These are phyloP conservation scores for Hippoglossus hippoglossus DNA, from an alignment of 2,797 vertebrate genomes.

Conservation along the genomic window DNA sequence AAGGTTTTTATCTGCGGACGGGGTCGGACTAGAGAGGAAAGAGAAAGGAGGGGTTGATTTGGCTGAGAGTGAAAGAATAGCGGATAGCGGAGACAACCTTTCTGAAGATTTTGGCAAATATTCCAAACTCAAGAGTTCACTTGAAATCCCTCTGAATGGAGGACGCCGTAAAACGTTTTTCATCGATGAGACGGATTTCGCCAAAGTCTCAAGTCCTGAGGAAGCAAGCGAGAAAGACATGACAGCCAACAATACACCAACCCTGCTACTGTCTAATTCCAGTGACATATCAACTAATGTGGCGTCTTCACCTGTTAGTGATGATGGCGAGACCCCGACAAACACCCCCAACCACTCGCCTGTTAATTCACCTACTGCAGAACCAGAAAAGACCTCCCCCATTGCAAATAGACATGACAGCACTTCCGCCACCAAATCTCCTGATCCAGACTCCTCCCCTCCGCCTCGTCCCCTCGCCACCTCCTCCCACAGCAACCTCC, in stretches of 20 bases:
- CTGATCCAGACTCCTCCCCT: background rate
- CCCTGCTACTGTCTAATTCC: background rate
- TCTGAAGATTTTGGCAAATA: constrained; percentile 37
- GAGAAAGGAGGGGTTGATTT: constrained; percentile 18
- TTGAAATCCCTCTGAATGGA: constrained; percentile 44
- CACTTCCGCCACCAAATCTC: background rate
- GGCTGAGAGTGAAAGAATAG: constrained; percentile 23
- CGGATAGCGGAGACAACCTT: accelerated
- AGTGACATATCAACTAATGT: constrained; percentile 17
- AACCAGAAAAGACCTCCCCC: background rate
- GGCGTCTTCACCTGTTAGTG: constrained; percentile 40
- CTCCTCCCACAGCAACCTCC: constrained; percentile 27
- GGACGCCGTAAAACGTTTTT: constrained; percentile 5
- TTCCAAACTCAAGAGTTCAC: constrained; percentile 33
- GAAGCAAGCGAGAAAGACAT: constrained; percentile 9
- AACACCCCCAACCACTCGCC: constrained; percentile 62
- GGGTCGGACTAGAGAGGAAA: constrained; percentile 38
- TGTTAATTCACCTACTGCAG: constrained; percentile 21
- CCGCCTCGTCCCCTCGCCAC: background rate
- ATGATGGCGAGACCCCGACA: constrained; percentile 74
- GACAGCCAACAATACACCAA: background rate
- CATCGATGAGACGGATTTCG: constrained; percentile 70
- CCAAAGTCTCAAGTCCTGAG: constrained; percentile 44
- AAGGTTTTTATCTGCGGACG: constrained; percentile 64
- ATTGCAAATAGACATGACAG: background rate